A percentile compares a stretch with the other conserved stretches of the same genome.
These are phyloP conservation scores for Tetramorium parvispinum DNA, from an alignment of 1,140 invertebrate species.

Conservation along the genomic window DNA sequence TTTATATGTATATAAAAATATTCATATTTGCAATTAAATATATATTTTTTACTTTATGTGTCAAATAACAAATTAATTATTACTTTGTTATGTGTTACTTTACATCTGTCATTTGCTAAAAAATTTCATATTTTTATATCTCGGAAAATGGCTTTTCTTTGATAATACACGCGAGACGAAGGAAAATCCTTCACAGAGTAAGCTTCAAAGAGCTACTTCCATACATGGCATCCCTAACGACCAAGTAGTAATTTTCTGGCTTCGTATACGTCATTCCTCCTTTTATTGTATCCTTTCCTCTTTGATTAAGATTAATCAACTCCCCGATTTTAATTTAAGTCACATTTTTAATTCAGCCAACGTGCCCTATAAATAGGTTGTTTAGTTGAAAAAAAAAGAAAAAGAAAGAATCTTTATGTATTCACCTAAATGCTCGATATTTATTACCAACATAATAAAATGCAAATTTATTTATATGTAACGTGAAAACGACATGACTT, in stretches of 20 bases:
- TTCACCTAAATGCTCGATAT: neutral
- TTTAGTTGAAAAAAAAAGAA: neutral
- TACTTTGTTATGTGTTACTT: neutral
- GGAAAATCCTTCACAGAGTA: neutral
- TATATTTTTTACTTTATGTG: neutral
- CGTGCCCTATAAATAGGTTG: neutral
- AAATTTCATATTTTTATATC: constrained; percentile 26
- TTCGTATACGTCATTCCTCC: neutral
- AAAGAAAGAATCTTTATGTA: neutral
- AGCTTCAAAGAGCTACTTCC: constrained; percentile 17
- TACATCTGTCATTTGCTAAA: neutral
- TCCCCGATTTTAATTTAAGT: constrained; percentile 15
- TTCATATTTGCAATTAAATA: neutral
- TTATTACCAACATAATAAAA: constrained; percentile 4
- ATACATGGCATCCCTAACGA: constrained; percentile 34
- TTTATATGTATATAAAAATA: neutral
- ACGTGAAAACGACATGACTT: neutral
- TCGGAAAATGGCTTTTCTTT: constrained; percentile 3
- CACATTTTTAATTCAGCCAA: constrained; percentile 22
- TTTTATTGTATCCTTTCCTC: neutral
- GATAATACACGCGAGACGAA: neutral
- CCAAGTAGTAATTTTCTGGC: constrained; percentile 32
- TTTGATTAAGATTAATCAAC: constrained; percentile 34
- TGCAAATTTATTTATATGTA: neutral
- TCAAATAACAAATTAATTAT: neutral